Evolutionary conservation across 2,113 vertebrate genomes (phyloP).

Genomic region (Galbula dea): DNA sequence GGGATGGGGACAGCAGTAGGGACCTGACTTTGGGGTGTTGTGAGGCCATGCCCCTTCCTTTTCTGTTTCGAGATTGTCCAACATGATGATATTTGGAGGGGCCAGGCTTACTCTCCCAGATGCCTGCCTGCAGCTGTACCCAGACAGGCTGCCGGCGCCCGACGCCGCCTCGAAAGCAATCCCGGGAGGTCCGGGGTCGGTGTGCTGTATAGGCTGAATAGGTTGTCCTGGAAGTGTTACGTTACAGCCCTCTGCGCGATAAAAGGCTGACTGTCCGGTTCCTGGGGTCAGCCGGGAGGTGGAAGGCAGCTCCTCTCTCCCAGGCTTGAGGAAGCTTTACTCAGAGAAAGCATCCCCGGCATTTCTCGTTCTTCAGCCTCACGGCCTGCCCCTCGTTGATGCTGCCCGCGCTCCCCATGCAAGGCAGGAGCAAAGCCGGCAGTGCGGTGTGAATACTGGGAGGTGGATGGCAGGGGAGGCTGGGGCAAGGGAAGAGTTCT

Average conservation of each 20-base stretch:
- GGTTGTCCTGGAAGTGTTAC: neutral
- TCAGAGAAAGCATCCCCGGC: slow-evolving; percentile 19
- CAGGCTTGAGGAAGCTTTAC: neutral
- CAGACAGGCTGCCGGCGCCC: fast-evolving
- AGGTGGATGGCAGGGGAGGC: neutral
- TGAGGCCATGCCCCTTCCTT: neutral
- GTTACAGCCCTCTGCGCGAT: neutral
- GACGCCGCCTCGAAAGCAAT: neutral
- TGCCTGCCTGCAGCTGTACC: fast-evolving
- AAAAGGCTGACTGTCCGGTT: slow-evolving; percentile 62
- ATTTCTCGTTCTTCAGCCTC: slow-evolving; percentile 20
- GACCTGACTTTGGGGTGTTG: fast-evolving
- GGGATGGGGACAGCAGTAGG: neutral
- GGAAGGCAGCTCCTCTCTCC: slow-evolving; percentile 34
- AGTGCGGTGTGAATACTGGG: neutral
- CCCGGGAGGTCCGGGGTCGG: neutral
- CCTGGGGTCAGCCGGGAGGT: slow-evolving; percentile 10
- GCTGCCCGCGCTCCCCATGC: fast-evolving
- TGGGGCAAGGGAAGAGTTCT: neutral
- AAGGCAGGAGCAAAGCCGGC: neutral
- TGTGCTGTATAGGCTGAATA: neutral
- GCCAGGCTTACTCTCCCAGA: fast-evolving
- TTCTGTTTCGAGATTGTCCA: neutral
- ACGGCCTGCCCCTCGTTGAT: neutral
- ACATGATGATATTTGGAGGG: fast-evolving